Percentiles rank a stretch among this genome's conserved stretches.
Evolutionary conservation across 2,888 invertebrate genomes (phyloP).

Genomic region (Acrocera orbiculus): DNA sequence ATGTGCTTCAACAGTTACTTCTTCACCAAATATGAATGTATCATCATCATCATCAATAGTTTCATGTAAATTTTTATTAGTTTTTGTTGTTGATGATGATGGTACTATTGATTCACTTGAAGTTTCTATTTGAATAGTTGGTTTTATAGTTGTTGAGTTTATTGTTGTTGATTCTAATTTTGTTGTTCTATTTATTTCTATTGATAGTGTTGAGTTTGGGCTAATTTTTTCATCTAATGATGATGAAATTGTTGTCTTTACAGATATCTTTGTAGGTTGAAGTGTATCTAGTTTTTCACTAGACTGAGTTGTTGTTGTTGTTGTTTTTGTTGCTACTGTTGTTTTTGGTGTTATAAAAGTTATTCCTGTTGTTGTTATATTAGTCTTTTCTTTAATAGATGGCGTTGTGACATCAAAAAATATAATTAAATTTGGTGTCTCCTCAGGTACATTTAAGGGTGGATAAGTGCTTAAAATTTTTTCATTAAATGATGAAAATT

Average conservation of each 20-base stretch:
- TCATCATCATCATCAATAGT: constrained; percentile 14
- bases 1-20: constrained; percentile 39
- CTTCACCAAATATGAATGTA: constrained; percentile 28
- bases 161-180: constrained; percentile 1
- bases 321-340: constrained; percentile 29
- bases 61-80: constrained; percentile 10
- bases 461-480: no score
- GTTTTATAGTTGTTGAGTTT: constrained; percentile 1
- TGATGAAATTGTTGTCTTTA: constrained; percentile 34
- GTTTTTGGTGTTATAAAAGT: constrained; percentile 31
- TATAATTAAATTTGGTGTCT: constrained; percentile 25
- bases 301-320: constrained; percentile 15
- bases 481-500: no score
- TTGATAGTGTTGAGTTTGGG: neutral
- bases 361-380: constrained; percentile 25
- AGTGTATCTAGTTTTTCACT: neutral
- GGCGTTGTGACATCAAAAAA: constrained; percentile 26
- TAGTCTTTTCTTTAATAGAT: constrained; percentile 10
- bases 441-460: constrained; percentile 22
- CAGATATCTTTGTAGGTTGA: constrained; percentile 24
- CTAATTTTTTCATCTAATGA: constrained; percentile 16
- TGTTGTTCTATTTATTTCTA: neutral
- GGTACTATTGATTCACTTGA: constrained; percentile 2
- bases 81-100: constrained; percentile 1
- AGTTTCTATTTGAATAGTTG: constrained; percentile 1